Evolutionary conservation across 2,888 invertebrate genomes (phyloP).

Genomic region (Lapara coniferarum): DNA sequence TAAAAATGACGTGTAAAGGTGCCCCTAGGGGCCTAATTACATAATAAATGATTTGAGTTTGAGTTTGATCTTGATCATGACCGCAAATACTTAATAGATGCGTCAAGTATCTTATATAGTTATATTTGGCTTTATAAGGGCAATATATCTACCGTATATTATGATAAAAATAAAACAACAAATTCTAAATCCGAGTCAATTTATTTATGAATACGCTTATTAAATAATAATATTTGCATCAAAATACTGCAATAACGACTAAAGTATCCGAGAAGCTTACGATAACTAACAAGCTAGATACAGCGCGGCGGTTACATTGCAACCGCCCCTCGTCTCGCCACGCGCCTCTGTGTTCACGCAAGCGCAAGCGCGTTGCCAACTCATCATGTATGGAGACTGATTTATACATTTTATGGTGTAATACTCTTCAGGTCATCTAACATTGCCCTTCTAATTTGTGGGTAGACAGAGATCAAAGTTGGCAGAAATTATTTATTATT

Average conservation of each 20-base stretch:
- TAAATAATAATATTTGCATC: conserved; percentile 82
- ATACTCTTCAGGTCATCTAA: no score
- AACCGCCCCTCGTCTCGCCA: not conserved
- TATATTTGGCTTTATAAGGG: no score
- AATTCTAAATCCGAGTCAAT: conserved; percentile 78
- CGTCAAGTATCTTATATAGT: no score
- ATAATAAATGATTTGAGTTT: no score
- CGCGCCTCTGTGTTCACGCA: not conserved
- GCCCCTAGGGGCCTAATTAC: no score
- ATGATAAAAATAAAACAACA: conserved; percentile 53
- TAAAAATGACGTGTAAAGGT: no score
- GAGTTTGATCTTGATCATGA: no score
- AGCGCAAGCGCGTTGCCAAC: not conserved
- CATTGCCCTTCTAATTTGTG: no score
- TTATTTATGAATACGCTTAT: conserved; percentile 82
- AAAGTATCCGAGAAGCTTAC: conserved; percentile 71
- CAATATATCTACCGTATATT: no score
- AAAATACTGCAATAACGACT: conserved; percentile 82
- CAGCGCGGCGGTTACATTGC: conserved; percentile 42
- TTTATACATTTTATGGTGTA: no score
- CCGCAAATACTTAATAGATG: no score
- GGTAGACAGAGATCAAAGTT: no score
- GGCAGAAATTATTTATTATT: not conserved
- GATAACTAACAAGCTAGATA: conserved; percentile 63
- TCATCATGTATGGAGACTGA: not conserved